A percentile compares a stretch with the other conserved stretches of the same genome.
phyloP scores from a whole-genome alignment of 2,888 invertebrate genomes.

The Ophion costatus region DNA sequence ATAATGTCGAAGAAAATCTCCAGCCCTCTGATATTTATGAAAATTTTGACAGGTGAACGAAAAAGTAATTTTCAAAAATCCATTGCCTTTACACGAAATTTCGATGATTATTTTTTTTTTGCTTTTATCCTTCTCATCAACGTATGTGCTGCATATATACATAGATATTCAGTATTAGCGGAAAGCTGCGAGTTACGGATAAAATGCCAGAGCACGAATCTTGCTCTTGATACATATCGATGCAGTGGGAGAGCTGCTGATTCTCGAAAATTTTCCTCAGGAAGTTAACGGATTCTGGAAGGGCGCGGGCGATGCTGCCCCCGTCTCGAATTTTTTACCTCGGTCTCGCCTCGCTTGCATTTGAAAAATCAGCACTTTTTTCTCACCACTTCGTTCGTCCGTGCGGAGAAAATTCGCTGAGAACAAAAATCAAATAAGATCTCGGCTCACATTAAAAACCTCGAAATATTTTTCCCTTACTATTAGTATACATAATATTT shows the following conservation, averaged over 20 bases:
- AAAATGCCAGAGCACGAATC: constrained; percentile 31
- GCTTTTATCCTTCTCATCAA: not conserved
- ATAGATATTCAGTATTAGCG: not conserved
- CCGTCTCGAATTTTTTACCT: not conserved
- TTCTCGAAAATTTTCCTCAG: not conserved
- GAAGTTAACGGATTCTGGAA: not conserved
- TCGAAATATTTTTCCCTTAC: not conserved
- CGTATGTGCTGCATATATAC: not conserved
- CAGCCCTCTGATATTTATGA: not conserved
- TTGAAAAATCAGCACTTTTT: constrained; percentile 31
- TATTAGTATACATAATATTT: not conserved
- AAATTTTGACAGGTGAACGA: not conserved
- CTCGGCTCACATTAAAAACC: not conserved
- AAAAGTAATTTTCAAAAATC: not conserved
- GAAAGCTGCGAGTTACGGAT: not conserved
- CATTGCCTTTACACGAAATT: not conserved
- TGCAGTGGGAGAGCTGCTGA: constrained; percentile 23
- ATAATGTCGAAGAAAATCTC: too few relatives aligned
- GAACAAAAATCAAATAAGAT: constrained; percentile 2
- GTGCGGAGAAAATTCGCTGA: not conserved
- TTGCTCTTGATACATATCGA: constrained; percentile 39
- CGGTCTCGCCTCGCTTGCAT: not conserved
- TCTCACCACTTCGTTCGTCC: not conserved
- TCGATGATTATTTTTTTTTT: not conserved
- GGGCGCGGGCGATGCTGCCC: constrained; percentile 2